phyloP scores from a whole-genome alignment of 2,113 vertebrate genomes.

The Plotosus lineatus region DNA sequence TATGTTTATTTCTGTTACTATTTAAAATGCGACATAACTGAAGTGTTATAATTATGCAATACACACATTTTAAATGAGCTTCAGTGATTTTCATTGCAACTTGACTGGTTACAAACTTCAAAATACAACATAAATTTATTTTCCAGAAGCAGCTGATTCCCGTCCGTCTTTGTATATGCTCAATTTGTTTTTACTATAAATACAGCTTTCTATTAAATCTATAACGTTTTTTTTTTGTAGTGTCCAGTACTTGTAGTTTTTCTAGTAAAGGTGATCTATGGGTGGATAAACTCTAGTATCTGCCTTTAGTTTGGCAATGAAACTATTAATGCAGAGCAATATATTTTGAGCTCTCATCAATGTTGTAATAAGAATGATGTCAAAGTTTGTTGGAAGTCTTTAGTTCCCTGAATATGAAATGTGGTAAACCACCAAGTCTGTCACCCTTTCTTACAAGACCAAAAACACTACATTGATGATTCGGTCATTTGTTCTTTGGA shows the following conservation, averaged over 20 bases:
- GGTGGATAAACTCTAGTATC: not conserved
- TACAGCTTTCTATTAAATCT: not conserved
- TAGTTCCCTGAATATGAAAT: not conserved
- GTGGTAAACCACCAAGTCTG: not conserved
- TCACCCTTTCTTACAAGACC: not conserved
- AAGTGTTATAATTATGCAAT: not conserved
- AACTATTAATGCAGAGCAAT: not conserved
- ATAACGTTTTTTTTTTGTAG: not conserved
- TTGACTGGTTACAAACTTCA: not conserved
- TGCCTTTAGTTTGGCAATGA: not conserved
- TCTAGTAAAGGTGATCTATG: not conserved
- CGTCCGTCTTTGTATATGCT: not conserved
- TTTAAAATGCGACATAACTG: not conserved
- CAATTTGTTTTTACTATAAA: conserved; percentile 1
- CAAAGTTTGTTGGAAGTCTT: too few relatives aligned
- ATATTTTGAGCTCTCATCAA: not conserved
- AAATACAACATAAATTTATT: not conserved
- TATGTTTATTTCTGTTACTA: not conserved
- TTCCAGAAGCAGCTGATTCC: not conserved
- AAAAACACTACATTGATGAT: too few relatives aligned
- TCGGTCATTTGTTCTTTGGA: not conserved
- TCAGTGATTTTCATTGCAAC: not conserved
- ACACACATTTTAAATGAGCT: not conserved
- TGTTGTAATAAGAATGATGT: not conserved
- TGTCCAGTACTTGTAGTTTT: not conserved